Conservation (phyloP, 2,888 invertebrate species). For the Theodoxus fluviatilis region DNA sequence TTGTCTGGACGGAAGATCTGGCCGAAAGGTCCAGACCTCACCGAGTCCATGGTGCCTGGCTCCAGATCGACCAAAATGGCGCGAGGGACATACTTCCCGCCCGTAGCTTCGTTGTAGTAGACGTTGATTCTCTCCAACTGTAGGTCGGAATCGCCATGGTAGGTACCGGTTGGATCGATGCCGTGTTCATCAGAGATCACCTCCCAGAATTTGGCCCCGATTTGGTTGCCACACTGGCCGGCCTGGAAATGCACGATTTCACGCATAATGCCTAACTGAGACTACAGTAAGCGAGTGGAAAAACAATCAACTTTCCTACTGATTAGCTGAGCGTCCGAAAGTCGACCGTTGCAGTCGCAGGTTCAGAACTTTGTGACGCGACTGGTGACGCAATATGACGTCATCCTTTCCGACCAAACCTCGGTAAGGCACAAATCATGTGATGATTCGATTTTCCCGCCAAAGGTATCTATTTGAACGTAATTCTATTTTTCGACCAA, state of each 20-base stretch:
- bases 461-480: no score
- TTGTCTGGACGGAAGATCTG: constrained; percentile 94
- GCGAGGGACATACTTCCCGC: constrained; percentile 89
- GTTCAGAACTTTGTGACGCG: no score
- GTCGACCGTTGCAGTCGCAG: no score
- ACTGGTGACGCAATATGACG: no score
- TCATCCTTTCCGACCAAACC: no score
- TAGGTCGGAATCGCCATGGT: constrained; percentile 79
- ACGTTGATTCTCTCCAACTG: constrained; percentile 89
- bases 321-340: no score
- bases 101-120: constrained; percentile 84
- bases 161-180: constrained; percentile 55
- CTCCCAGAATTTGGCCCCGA: constrained; percentile 73
- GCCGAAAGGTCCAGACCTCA: constrained; percentile 91
- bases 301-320: no score
- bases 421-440: no score
- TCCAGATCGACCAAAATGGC: constrained; percentile 93
- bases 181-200: constrained; percentile 76
- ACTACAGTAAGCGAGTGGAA: no score
- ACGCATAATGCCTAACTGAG: constrained; percentile 40
- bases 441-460: no score
- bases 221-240: constrained; percentile 48
- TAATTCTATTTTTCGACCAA: no score
- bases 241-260: constrained; percentile 47
- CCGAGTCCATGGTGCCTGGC: constrained; percentile 96